A percentile compares a stretch with the other conserved stretches of the same genome.
These are phyloP conservation scores for Drosophila asahinai DNA, from an alignment of 1,140 invertebrate species.

Conservation along the genomic window DNA sequence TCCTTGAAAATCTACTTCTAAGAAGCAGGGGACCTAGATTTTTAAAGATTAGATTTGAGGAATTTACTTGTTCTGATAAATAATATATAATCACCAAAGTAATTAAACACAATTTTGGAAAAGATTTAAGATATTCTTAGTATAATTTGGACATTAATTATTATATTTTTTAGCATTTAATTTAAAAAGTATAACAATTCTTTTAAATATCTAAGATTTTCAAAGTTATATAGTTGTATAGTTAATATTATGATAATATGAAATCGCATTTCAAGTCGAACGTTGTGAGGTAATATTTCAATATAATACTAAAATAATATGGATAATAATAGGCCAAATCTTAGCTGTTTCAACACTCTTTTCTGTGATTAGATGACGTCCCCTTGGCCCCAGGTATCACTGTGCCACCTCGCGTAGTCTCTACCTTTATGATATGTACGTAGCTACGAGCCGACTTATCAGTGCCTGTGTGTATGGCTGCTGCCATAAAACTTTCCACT, in stretches of 20 bases:
- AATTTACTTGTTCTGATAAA: neutral
- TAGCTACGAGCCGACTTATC: slow-evolving; percentile 31
- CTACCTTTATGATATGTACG: slow-evolving; percentile 22
- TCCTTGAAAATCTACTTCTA: neutral
- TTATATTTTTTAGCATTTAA: too few species aligned
- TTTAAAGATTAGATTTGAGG: slow-evolving; percentile 7
- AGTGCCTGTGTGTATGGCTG: slow-evolving; percentile 17
- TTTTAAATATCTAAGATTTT: neutral
- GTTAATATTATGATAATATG: too few species aligned
- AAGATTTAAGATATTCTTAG: neutral
- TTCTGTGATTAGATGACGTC: neutral
- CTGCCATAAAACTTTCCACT: slow-evolving; percentile 57
- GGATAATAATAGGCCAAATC: too few species aligned
- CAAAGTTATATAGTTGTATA: neutral
- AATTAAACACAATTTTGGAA: neutral
- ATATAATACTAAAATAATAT: neutral
- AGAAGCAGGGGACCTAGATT: slow-evolving; percentile 1
- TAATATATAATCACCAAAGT: neutral
- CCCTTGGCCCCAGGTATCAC: slow-evolving; percentile 4
- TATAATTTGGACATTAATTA: neutral
- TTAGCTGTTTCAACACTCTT: too few species aligned
- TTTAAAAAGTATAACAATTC: neutral
- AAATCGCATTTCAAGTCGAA: too few species aligned
- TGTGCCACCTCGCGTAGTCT: slow-evolving; percentile 12
- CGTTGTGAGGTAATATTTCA: neutral